Base-by-base conservation (phyloP, 2,888 invertebrate genomes). In the Sarcophaga variegata region DNA sequence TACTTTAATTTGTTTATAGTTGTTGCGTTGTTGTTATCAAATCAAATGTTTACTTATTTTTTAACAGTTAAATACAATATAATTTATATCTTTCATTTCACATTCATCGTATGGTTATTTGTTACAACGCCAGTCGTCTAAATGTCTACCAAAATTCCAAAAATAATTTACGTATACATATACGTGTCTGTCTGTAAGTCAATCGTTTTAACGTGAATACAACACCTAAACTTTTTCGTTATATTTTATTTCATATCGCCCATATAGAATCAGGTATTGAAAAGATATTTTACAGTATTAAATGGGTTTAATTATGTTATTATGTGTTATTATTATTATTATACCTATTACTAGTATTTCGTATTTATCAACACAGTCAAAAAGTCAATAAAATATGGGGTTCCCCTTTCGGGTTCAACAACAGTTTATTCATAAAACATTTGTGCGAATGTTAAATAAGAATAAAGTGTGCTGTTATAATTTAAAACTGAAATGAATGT, bases 401-500 rank as follows among this genome's bases (percentile, higher is more conserved):
- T 72, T 77, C 66, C 71, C 72, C 77, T 37, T 59, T 25, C 70
- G 60, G 60, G 25, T 54, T 59, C 47, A 67, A 25, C 37, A 45
- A 45, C 37, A 37, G 37, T 37, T 37, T 37, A 10, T 37, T 54
- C 54, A 54, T 54, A 14, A 54, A 4, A 54, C 12, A 54, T 54
- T 70, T 77, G 10, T 37, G 8, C 8, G 37, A 37, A 37, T 37
- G 37, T 70, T 70, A 25, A 62, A 70, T 22, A n/a, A 25, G 14
- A 83, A 59, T 20, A 79, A 79, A 79, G 71, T 80, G 76, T 74
- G 67, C 72, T 77, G 72, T 77, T 37, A 47, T 72, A 75, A 82
- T 71, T 69, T 45, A 71, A 63, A 82, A 85, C 77, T 83, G 81
- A 83, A 83, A 86, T 86, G 83, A 83, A 71, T 75, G 25, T 25